Base-by-base conservation (phyloP, 2,113 vertebrate genomes). In the Orcinus orca region DNA sequence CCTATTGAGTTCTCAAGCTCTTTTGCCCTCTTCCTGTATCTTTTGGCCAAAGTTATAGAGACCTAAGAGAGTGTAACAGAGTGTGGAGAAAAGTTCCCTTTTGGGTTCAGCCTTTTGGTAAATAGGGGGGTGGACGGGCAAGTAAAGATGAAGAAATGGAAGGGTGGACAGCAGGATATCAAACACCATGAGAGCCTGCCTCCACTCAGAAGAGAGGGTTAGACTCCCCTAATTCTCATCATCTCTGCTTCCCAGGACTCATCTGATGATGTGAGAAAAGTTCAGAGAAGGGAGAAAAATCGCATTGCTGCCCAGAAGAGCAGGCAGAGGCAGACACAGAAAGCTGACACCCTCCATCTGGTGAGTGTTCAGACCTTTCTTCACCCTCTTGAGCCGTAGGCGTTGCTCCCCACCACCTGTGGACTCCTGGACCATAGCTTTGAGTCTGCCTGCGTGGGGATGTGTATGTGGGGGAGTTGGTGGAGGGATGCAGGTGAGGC, bases 271-370 rank as follows among this genome's bases (percentile, higher is more conserved):
- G 98, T 99, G 89, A 99, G 99, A 97, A 99, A 99, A 97, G 99
- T 99, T 94, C 99, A 99, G 97, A 98, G 99, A 98, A 98, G 99
- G 73, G 99, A 99, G 97, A 99, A 99, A 98, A 99, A 99, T 93
- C 99, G 99, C 6, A 99, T 99, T 0, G 99, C 99, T 29, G 99
- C 99, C 41, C 99, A 99, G 99, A 99, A 99, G 98, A 99, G 99
- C 98, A 99, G 99, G 82, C 99, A 99, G 99, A 99, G 99, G 94
- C 99, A 99, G 98, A 99, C 99, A 0, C 99, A 99, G 98, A 99
- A 99, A 97, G 99, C 99, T 2, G 99, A 99, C 98, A 99, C 98
- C 0, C 98, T 99, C 96, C 99, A 99, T 97, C 98, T 99, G 99
- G 99, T 99, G 98, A 99, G 99, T 96, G 58, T 29, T 74, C 50